These are phyloP conservation scores for Hyla sarda DNA, from an alignment of 2,113 vertebrate genomes.

Conservation along the genomic window DNA sequence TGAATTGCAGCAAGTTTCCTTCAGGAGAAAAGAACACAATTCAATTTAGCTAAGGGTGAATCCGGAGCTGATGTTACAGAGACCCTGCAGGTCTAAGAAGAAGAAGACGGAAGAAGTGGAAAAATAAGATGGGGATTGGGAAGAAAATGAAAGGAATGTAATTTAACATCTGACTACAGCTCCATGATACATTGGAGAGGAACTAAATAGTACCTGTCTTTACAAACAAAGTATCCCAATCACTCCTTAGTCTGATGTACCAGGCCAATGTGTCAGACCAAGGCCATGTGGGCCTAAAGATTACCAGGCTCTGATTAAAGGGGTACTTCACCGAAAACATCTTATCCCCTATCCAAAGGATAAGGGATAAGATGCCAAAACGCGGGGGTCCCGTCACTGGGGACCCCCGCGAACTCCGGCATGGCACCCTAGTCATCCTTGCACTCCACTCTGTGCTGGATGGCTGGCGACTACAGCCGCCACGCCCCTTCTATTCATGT, in stretches of 20 bases:
- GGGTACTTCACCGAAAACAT: too few species aligned
- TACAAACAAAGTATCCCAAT: not conserved
- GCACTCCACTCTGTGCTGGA: too few species aligned
- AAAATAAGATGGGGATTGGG: not conserved
- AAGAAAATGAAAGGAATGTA: not conserved
- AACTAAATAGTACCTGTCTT: not conserved
- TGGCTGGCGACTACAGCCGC: too few species aligned
- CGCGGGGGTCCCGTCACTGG: too few species aligned
- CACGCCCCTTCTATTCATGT: too few species aligned
- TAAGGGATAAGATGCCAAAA: too few species aligned
- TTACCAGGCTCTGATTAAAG: not conserved
- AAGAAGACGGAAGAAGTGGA: constrained; percentile 5
- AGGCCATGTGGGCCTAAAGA: not conserved
- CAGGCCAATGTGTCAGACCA: not conserved
- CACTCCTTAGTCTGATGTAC: not conserved
- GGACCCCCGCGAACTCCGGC: too few species aligned
- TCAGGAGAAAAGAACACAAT: constrained; percentile 16
- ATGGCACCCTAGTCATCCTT: too few species aligned
- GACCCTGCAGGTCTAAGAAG: constrained; percentile 18
- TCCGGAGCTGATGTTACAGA: constrained; percentile 1
- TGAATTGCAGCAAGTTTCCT: constrained; percentile 28
- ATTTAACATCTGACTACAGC: not conserved
- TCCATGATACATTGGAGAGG: not conserved
- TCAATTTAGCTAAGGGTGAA: constrained; percentile 43
- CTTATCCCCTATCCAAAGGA: too few species aligned